These are phyloP conservation scores for Eriocheir sinensis DNA, from an alignment of 1,140 invertebrate genomes.

Conservation along the genomic window DNA sequence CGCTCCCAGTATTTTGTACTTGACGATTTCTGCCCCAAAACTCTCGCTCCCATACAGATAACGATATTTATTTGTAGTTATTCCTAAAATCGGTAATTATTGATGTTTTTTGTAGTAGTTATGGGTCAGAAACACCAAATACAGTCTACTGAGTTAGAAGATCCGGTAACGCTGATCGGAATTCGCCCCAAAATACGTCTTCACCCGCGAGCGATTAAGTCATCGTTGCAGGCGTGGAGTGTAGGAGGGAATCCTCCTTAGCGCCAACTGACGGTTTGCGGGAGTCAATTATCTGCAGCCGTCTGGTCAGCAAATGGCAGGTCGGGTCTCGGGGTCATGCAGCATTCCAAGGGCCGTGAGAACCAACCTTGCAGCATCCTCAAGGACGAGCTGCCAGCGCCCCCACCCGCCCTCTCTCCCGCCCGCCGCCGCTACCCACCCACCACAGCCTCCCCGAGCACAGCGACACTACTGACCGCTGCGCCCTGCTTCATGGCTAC, in stretches of 20 bases:
- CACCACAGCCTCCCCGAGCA: background rate
- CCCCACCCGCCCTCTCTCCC: background rate
- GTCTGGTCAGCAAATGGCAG: slow-evolving; percentile 57
- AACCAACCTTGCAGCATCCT: slow-evolving; percentile 59
- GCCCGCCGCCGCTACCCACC: background rate
- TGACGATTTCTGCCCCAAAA: too few species aligned
- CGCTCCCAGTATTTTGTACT: too few species aligned
- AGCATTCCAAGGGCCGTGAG: slow-evolving; percentile 65
- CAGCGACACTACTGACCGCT: background rate
- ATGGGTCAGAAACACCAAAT: too few species aligned
- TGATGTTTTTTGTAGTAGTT: too few species aligned
- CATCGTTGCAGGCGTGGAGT: background rate
- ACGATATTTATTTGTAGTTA: too few species aligned
- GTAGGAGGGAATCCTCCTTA: slow-evolving; percentile 23
- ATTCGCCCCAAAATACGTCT: background rate
- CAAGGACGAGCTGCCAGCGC: slow-evolving; percentile 35
- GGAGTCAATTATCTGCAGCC: slow-evolving; percentile 54
- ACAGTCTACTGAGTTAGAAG: too few species aligned
- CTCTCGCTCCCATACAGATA: too few species aligned
- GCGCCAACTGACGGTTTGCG: background rate
- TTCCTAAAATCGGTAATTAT: too few species aligned
- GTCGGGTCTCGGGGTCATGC: slow-evolving; percentile 42
- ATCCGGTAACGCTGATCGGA: too few species aligned
- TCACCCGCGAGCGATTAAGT: slow-evolving; percentile 43
- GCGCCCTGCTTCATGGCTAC: background rate